Percentiles rank a stretch among this genome's conserved stretches.
These are phyloP conservation scores for Acleris emargana DNA, from an alignment of 2,888 invertebrate species.

Conservation along the genomic window DNA sequence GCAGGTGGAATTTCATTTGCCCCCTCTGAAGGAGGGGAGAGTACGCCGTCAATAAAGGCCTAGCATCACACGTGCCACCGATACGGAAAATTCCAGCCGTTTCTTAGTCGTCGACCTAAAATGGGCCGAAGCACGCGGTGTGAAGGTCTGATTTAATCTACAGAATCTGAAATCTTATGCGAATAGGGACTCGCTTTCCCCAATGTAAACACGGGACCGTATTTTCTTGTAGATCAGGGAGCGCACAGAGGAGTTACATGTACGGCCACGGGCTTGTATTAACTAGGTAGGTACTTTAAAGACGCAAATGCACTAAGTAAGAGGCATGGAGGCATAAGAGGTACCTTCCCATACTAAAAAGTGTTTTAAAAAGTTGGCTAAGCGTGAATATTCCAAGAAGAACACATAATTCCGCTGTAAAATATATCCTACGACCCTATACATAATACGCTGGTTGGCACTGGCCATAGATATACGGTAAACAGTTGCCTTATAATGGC, in stretches of 20 bases:
- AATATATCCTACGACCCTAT: too few species aligned
- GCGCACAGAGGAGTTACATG: slow-evolving; percentile 23
- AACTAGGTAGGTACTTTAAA: too few species aligned
- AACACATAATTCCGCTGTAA: too few species aligned
- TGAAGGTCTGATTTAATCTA: slow-evolving; percentile 49
- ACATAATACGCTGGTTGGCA: too few species aligned
- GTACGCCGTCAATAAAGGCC: slow-evolving; percentile 75
- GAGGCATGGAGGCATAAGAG: too few species aligned
- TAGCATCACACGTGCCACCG: slow-evolving; percentile 77
- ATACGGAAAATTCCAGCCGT: slow-evolving; percentile 70
- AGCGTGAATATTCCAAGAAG: too few species aligned
- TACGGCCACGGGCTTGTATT: background rate
- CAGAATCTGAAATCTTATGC: slow-evolving; percentile 55
- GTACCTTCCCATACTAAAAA: too few species aligned
- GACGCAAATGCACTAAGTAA: too few species aligned
- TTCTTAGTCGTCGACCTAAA: slow-evolving; percentile 37
- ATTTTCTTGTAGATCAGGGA: slow-evolving; percentile 62
- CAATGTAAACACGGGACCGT: slow-evolving; percentile 74
- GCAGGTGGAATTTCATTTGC: slow-evolving; percentile 75
- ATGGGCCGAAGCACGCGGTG: slow-evolving; percentile 29
- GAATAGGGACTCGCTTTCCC: slow-evolving; percentile 71
- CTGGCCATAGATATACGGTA: too few species aligned
- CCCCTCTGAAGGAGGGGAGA: slow-evolving; percentile 61
- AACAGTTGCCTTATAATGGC: too few species aligned
- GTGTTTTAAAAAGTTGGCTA: too few species aligned